phyloP scores from a whole-genome alignment of 2,113 vertebrate genomes.

The Lipotes vexillifer region DNA sequence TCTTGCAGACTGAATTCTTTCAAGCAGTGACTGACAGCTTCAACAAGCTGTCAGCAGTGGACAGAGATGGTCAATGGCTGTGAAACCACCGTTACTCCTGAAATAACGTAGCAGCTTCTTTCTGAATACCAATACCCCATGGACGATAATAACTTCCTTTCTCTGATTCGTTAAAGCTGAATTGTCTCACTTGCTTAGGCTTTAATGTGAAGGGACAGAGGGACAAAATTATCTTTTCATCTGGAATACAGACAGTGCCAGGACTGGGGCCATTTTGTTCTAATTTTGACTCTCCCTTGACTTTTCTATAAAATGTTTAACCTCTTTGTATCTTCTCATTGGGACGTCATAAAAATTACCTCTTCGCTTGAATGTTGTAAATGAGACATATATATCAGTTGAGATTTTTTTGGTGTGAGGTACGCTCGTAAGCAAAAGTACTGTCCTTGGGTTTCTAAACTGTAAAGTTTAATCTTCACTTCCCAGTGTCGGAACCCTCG shows the following conservation, averaged over 20 bases:
- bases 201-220: not conserved
- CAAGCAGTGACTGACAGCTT: not conserved
- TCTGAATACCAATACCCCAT: not conserved
- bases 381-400: conserved; percentile 2
- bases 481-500: conserved; percentile 47
- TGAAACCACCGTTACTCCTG: not conserved
- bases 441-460: conserved; percentile 62
- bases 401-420: conserved; percentile 21
- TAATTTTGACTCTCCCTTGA: not conserved
- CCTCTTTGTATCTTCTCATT: conserved; percentile 14
- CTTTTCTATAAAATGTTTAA: conserved; percentile 27
- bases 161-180: not conserved
- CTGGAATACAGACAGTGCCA: not conserved
- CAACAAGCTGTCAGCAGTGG: not conserved
- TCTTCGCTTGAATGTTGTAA: conserved; percentile 21
- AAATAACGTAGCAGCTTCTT: not conserved
- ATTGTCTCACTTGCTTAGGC: not conserved
- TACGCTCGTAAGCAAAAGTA: conserved; percentile 25
- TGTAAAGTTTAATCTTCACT: conserved; percentile 63
- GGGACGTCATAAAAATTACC: not conserved
- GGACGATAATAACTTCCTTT: not conserved
- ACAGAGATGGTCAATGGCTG: not conserved
- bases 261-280: not conserved
- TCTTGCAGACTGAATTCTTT: not conserved
- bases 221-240: not conserved